phyloP scores from a whole-genome alignment of 2,113 vertebrate species.

The Piprites chloris region DNA sequence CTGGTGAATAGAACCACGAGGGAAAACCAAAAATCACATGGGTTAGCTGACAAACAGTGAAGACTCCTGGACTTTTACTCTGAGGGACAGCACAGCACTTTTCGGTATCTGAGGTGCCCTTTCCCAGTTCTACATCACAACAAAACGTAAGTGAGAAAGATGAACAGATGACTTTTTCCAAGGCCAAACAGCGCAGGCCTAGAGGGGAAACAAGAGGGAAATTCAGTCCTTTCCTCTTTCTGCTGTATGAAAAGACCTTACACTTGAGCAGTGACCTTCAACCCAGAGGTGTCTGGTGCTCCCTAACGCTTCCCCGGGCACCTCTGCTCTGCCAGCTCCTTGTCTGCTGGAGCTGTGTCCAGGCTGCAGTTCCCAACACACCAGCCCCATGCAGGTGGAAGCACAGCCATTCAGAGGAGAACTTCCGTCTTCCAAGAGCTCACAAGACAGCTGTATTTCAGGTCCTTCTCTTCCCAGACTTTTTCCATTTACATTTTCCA shows the following conservation, averaged over 20 bases:
- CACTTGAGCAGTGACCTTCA: background rate
- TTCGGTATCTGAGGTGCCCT: background rate
- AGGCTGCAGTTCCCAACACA: background rate
- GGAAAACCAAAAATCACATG: background rate
- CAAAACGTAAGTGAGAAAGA: background rate
- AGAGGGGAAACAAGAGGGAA: background rate
- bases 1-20: background rate
- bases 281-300: background rate
- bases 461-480: background rate
- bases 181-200: background rate
- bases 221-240: background rate
- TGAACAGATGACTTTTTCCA: background rate
- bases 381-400: background rate
- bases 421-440: background rate
- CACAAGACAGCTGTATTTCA: background rate
- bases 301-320: rapidly evolving
- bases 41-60: background rate
- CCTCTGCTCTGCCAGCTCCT: rapidly evolving
- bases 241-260: background rate
- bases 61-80: background rate
- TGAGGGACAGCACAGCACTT: background rate
- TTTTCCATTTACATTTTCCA: background rate
- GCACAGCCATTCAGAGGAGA: rapidly evolving
- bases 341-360: background rate
- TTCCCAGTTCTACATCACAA: background rate